phyloP scores from a whole-genome alignment of 2,888 invertebrate genomes.

The Dynastes hyllus region DNA sequence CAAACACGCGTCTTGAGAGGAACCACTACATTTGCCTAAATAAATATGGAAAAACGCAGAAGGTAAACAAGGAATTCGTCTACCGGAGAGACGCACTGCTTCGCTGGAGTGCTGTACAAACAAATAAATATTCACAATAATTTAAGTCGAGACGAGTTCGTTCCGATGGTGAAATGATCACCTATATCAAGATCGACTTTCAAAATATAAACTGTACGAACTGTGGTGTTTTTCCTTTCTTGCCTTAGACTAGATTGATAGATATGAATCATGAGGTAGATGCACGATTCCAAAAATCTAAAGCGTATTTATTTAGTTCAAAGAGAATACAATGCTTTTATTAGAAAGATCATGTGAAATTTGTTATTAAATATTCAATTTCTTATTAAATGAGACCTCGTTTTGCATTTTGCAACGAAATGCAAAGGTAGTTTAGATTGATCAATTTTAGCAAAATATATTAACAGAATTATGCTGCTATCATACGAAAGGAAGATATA shows the following conservation, averaged over 20 bases:
- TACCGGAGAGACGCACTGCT: conserved; percentile 25
- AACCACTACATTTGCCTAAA: conserved; percentile 47
- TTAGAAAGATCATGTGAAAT: no score
- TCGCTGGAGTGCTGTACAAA: conserved; percentile 37
- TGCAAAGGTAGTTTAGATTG: no score
- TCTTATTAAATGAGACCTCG: no score
- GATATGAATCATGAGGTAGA: no score
- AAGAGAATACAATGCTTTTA: no score
- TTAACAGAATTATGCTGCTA: no score
- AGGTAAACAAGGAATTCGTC: conserved; percentile 39
- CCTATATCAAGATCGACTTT: conserved; percentile 1
- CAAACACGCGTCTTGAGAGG: conserved; percentile 35
- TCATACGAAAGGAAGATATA: no score
- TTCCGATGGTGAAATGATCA: background rate
- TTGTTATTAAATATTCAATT: no score
- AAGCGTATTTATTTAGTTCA: no score
- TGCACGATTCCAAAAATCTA: no score
- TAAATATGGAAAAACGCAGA: conserved; percentile 43
- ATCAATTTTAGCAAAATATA: no score
- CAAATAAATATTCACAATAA: conserved; percentile 42
- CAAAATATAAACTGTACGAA: background rate
- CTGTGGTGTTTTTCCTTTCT: background rate
- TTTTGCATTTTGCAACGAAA: no score
- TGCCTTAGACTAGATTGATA: background rate
- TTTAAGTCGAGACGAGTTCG: background rate